These are phyloP conservation scores for Margarornis squamiger DNA, from an alignment of 2,797 vertebrate genomes.

Conservation along the genomic window DNA sequence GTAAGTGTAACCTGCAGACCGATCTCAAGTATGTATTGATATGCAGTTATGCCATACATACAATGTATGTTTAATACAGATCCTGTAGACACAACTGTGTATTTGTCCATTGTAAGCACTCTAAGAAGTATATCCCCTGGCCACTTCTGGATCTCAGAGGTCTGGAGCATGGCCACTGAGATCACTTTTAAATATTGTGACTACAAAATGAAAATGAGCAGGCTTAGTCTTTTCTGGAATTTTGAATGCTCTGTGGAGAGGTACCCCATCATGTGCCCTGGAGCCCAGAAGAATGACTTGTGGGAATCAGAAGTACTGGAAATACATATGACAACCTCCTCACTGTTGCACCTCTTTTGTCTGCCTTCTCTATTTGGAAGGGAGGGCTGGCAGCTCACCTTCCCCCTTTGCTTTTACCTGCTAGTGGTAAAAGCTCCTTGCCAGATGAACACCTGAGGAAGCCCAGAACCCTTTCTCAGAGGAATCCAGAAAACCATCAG, in stretches of 20 bases:
- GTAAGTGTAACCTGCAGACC: background rate
- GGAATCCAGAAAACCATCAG: fast-evolving
- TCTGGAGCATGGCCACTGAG: background rate
- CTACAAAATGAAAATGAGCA: background rate
- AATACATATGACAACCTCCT: fast-evolving
- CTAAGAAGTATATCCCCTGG: background rate
- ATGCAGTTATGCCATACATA: fast-evolving
- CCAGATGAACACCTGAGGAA: background rate
- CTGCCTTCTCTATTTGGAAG: background rate
- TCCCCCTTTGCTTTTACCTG: background rate
- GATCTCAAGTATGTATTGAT: background rate
- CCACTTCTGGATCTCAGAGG: background rate
- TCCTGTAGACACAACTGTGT: background rate
- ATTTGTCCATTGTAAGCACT: background rate
- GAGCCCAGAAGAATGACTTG: background rate
- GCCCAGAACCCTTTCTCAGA: background rate
- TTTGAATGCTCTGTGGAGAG: background rate
- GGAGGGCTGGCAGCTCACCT: background rate
- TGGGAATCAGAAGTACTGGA: background rate
- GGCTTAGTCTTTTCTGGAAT: background rate
- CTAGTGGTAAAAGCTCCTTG: background rate
- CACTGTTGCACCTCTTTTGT: background rate
- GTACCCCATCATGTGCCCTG: background rate
- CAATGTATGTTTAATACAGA: background rate
- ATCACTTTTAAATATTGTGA: background rate